Percentiles rank a stretch among this genome's conserved stretches.
Conservation (phyloP, 2,797 vertebrate species). For the Allobates femoralis region DNA sequence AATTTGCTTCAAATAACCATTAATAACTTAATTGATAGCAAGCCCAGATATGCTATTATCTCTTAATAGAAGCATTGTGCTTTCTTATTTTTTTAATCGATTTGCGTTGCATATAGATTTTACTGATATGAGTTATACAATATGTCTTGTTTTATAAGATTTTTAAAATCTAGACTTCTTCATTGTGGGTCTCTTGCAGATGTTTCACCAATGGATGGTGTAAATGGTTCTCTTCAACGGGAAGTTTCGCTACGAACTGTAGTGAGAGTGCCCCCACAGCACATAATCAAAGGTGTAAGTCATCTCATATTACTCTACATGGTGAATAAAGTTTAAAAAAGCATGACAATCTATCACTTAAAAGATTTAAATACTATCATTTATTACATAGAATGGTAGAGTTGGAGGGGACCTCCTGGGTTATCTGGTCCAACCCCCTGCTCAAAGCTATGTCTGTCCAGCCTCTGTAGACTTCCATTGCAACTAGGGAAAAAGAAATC, state of each 20-base stretch:
- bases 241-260: conserved; percentile 82
- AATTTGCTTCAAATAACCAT: too few relatives aligned
- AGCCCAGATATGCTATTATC: too few relatives aligned
- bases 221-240: conserved; percentile 77
- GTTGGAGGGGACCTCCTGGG: too few relatives aligned
- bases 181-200: conserved; percentile 71
- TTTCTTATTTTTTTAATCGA: too few relatives aligned
- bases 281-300: conserved; percentile 91
- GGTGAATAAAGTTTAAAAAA: neutral
- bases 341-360: neutral
- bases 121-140: neutral
- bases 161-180: neutral
- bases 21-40: too few relatives aligned
- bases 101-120: neutral
- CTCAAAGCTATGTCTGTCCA: too few relatives aligned
- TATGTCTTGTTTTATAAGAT: neutral
- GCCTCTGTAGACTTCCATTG: too few relatives aligned
- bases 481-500: neutral
- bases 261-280: conserved; percentile 83
- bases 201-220: conserved; percentile 80
- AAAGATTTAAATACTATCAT: neutral
- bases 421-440: too few relatives aligned
- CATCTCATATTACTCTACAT: neutral
- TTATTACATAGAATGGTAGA: too few relatives aligned
- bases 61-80: too few relatives aligned